Base-by-base conservation (phyloP, 2,113 vertebrate genomes). In the Balaeniceps rex region DNA sequence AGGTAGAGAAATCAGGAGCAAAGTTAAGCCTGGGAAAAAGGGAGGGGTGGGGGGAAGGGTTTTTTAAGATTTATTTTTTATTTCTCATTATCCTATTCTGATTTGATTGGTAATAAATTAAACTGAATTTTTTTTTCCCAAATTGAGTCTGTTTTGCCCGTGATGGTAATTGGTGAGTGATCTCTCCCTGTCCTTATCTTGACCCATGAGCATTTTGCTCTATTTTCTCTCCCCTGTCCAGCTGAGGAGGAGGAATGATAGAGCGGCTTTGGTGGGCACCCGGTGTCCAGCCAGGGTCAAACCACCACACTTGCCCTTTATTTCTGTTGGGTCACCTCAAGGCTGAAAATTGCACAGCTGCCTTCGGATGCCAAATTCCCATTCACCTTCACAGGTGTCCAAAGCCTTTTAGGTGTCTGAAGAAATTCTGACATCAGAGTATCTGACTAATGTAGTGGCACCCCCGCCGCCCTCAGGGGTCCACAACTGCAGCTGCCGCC, bases 401-500 rank as follows among this genome's bases (percentile, higher is more conserved):
- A 91, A 46, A 58, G 52, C 34, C 18, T 68, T 79, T 42, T 38
- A 42, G 52, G 71, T 31, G 29, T 36, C 57, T 38, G 25, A 91
- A 72, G 51, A 65, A 76, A 46, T 64, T 79, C 57, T 82, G 58
- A 21, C n/a, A 87, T 21, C 29, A 71, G n/a, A 66, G 28, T 51
- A 54, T n/a, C 29, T 76, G 52, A 57, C 36, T 71, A 65, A 52
- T 2, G 2, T 7, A 28, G 31, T 13, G 52, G 23, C 70, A 82
- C 10, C 23, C 24, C 29, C 0, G 2, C 12, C 1, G 1, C 40
- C 17, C 78, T 38, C 0, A 0, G 16, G 46, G 38, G 22, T 57
- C 42, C 7, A 17, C 23, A 66, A 10, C 42, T 52, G 65, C 65
- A 88, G 46, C 57, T 83, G 64, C 78, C 68, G 54, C 40, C 55